Evolutionary conservation across 2,888 invertebrate species (phyloP).

Genomic region (Tholera decimalis): DNA sequence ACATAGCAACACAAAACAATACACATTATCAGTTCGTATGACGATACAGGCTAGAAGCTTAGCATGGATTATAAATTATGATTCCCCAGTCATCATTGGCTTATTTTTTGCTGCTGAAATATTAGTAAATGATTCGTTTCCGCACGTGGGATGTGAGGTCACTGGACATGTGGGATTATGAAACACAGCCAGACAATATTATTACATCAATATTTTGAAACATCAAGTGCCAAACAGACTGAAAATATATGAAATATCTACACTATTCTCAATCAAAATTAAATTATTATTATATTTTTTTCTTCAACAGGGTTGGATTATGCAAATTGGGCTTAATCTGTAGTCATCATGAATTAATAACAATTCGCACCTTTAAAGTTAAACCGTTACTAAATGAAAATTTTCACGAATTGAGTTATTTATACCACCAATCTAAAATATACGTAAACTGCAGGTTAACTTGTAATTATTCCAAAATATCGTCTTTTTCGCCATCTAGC

Average conservation of each 20-base stretch:
- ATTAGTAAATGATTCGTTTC: slow-evolving; percentile 8
- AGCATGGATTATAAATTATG: slow-evolving; percentile 57
- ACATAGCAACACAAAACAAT: slow-evolving; percentile 54
- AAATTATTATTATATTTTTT: neutral
- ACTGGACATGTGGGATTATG: slow-evolving; percentile 5
- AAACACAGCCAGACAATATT: neutral
- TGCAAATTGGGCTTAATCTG: slow-evolving; percentile 36
- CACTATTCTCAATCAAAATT: neutral
- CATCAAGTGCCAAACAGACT: slow-evolving; percentile 30
- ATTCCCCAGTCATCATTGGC: slow-evolving; percentile 68
- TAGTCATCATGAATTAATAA: slow-evolving; percentile 41
- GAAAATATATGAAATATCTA: slow-evolving; percentile 3
- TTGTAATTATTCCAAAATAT: too few species aligned
- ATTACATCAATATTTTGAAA: slow-evolving; percentile 24
- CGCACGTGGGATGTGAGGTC: slow-evolving; percentile 20
- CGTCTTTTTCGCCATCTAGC: too few species aligned
- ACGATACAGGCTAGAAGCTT: slow-evolving; percentile 64
- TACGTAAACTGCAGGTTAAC: too few species aligned
- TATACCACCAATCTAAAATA: too few species aligned
- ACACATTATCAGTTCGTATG: slow-evolving; percentile 39
- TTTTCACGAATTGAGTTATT: too few species aligned
- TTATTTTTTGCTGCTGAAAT: slow-evolving; percentile 24
- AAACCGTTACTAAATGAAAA: too few species aligned
- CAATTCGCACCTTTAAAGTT: too few species aligned
- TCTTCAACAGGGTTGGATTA: slow-evolving; percentile 34